Conservation (phyloP, 1,140 invertebrate species). For the Catajapyx aquilonaris region DNA sequence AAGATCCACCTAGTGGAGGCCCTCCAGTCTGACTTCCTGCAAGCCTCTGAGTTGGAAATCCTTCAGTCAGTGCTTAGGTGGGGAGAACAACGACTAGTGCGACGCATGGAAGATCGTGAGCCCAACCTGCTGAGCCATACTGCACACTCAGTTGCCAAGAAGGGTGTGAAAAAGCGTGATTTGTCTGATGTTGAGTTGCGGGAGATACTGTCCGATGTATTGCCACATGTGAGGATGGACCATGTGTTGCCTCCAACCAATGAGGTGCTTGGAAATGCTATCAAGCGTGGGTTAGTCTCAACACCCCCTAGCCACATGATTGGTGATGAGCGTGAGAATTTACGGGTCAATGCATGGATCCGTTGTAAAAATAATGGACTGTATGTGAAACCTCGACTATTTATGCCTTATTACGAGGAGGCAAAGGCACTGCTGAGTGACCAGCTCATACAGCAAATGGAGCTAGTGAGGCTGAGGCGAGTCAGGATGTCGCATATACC, state of each 20-base stretch:
- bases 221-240: constrained; percentile 64
- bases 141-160: constrained; percentile 51
- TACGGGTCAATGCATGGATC: constrained; percentile 68
- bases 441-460: constrained; percentile 55
- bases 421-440: constrained; percentile 71
- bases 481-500: constrained; percentile 41
- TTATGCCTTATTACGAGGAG: constrained; percentile 86
- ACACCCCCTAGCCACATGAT: constrained; percentile 74
- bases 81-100: constrained; percentile 66
- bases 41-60: constrained; percentile 75
- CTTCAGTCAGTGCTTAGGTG: constrained; percentile 70
- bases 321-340: constrained; percentile 41
- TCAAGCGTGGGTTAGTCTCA: constrained; percentile 63
- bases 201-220: constrained; percentile 62
- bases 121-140: constrained; percentile 81
- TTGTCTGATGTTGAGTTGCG: constrained; percentile 67
- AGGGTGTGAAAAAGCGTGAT: constrained; percentile 27
- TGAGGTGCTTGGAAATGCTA: constrained; percentile 41
- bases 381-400: constrained; percentile 66
- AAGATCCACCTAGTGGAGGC: constrained; percentile 57
- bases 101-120: constrained; percentile 67
- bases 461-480: constrained; percentile 45
- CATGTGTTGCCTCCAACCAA: constrained; percentile 71
- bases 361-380: constrained; percentile 50
- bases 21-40: constrained; percentile 70